Evolutionary conservation across 1,140 invertebrate genomes (phyloP).

Genomic region (Drosophila melanogaster): Release_6_plus_ISO1_MT NT_037436.4:18720001-18720500

Average conservation of each 20-base stretch:
- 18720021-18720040: background rate
- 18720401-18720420: background rate
- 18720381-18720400: slow-evolving; percentile 40
- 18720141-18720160: too few species aligned
- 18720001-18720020: background rate
- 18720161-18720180: too few species aligned
- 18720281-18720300: slow-evolving; percentile 54
- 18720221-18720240: background rate
- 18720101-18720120: too few species aligned
- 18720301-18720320: slow-evolving; percentile 46
- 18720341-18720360: slow-evolving; percentile 66
- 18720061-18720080: too few species aligned
- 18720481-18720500: slow-evolving; percentile 31
- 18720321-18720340: slow-evolving; percentile 69
- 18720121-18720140: too few species aligned
- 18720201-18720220: slow-evolving; percentile 6
- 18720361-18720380: slow-evolving; percentile 49
- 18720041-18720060: too few species aligned
- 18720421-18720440: slow-evolving; percentile 59
- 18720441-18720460: slow-evolving; percentile 64
- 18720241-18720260: slow-evolving; percentile 16
- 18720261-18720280: slow-evolving; percentile 43
- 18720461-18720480: slow-evolving; percentile 71
- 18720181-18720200: background rate
- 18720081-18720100: background rate